Evolutionary conservation across 2,888 invertebrate species (phyloP).

Genomic region (Cetonia aurata): DNA sequence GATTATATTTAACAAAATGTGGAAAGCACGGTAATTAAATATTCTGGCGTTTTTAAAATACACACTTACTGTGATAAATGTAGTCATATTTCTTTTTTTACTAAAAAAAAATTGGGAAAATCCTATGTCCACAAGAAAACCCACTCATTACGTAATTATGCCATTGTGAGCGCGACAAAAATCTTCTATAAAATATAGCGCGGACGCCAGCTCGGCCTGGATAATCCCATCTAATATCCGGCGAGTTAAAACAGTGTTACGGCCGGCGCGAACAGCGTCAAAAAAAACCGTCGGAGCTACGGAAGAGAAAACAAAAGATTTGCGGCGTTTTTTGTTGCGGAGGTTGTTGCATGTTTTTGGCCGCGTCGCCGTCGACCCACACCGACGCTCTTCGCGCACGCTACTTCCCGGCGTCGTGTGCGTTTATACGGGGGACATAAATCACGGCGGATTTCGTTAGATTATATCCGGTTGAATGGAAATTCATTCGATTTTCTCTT

Average conservation of each 20-base stretch:
- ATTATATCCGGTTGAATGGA: slow-evolving; percentile 40
- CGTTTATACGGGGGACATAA: slow-evolving; percentile 33
- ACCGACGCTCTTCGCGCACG: no score
- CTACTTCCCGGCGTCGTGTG: slow-evolving; percentile 1
- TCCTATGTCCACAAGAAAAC: not conserved
- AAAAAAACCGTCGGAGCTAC: slow-evolving; percentile 20
- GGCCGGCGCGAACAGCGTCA: slow-evolving; percentile 11
- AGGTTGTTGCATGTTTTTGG: slow-evolving; percentile 39
- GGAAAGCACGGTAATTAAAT: no score
- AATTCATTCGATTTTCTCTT: slow-evolving; percentile 39
- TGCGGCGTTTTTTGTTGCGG: slow-evolving; percentile 38
- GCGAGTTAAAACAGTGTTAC: slow-evolving; percentile 37
- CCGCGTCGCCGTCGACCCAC: not conserved
- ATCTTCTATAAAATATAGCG: slow-evolving; percentile 22
- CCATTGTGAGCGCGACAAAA: slow-evolving; percentile 6
- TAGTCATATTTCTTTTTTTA: no score
- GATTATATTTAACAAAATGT: no score
- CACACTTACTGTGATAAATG: no score
- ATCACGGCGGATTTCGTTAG: slow-evolving; percentile 38
- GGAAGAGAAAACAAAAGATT: slow-evolving; percentile 39
- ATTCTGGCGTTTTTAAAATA: no score
- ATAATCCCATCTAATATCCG: slow-evolving; percentile 39
- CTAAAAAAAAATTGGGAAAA: no score
- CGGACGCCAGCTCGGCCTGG: slow-evolving; percentile 10
- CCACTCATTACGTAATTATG: slow-evolving; percentile 20